Base-by-base conservation (phyloP, 2,888 invertebrate species). In the Polymixis flavicincta region DNA sequence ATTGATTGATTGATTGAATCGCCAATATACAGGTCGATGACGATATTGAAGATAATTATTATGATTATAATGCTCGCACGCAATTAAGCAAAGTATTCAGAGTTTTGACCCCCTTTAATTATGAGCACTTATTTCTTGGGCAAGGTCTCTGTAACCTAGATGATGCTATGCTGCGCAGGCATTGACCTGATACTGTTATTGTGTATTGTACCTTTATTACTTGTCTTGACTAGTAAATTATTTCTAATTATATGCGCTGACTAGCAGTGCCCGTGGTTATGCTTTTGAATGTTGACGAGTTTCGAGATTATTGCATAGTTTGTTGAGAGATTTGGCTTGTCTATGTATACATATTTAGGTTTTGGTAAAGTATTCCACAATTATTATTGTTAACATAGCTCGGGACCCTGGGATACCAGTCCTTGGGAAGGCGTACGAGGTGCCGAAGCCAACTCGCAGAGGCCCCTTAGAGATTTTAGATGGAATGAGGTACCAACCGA, bases 101-200 rank as follows among this genome's bases (percentile, higher is more conserved):
- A 54, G 57, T 67, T 75, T 61, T 82, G 82, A 82, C 82, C 85
- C 37, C 61, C 13, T 81, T 70, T 64, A 73, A 69, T 80, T 80
- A 64, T 55, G 22, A 32, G 54, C 82, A 71, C 60, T 81, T 85
- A 74, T 84, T 69, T 59, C 74, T 55, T 60, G 71, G 9, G 28
- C 87, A 76, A 80, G 87, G 74, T 55, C 37, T 50, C 50, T 9
- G 65, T 70, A 74, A 78, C 85, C 87, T 69, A 87, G 74, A 63
- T 83, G 14, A 4, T 28, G 37, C 55, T 66, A 65, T 71, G 80
- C 80, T 85, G 83, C 42, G 68, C 76, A 87, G 64, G 25, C 74
- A 78, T 83, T 81, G 84, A 87, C 82, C 83, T 73, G 50, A 25
- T 22, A 19, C 57, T 60, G 50, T 80, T 71, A 83, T 84, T 83